Percentiles rank a stretch among this genome's conserved stretches.
These are phyloP conservation scores for Drosophila nannoptera DNA, from an alignment of 1,140 invertebrate species.

Conservation along the genomic window DNA sequence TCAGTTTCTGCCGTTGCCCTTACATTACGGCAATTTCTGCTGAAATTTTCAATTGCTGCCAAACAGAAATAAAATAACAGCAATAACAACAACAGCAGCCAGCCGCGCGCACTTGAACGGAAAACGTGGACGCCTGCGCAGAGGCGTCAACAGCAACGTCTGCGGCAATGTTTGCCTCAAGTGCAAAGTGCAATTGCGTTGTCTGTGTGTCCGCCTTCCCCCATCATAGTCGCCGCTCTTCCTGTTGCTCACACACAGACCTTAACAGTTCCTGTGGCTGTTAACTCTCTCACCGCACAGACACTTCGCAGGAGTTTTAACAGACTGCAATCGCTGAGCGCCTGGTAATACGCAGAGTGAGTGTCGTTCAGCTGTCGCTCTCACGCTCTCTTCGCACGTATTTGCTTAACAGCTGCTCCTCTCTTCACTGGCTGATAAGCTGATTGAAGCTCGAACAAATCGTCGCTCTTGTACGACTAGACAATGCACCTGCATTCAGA, in stretches of 20 bases:
- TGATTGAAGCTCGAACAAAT: constrained; percentile 13
- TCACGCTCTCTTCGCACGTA: not conserved
- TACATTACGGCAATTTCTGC: constrained; percentile 24
- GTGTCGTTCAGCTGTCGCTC: not conserved
- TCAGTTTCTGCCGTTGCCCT: constrained; percentile 11
- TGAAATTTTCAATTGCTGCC: constrained; percentile 47
- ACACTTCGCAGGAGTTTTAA: constrained; percentile 13
- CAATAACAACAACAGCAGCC: not conserved
- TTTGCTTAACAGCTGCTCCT: constrained; percentile 12
- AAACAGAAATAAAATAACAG: constrained; percentile 18
- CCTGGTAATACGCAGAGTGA: constrained; percentile 12
- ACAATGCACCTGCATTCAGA: constrained; percentile 15
- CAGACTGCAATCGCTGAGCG: constrained; percentile 18
- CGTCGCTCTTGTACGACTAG: constrained; percentile 1
- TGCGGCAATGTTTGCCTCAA: constrained; percentile 17
- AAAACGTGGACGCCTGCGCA: constrained; percentile 33
- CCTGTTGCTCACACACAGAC: not conserved
- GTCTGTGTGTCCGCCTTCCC: not conserved
- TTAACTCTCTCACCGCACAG: constrained; percentile 8
- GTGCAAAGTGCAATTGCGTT: constrained; percentile 37
- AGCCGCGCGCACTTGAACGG: constrained; percentile 19
- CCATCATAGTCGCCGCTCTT: not conserved
- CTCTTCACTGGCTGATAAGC: constrained; percentile 18
- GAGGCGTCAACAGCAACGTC: constrained; percentile 26
- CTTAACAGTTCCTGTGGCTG: constrained; percentile 2